Evolutionary conservation across 2,797 vertebrate species (phyloP), one percentile per base, ranked within the genome.

Genomic region (Taenioides sp.): DNA sequence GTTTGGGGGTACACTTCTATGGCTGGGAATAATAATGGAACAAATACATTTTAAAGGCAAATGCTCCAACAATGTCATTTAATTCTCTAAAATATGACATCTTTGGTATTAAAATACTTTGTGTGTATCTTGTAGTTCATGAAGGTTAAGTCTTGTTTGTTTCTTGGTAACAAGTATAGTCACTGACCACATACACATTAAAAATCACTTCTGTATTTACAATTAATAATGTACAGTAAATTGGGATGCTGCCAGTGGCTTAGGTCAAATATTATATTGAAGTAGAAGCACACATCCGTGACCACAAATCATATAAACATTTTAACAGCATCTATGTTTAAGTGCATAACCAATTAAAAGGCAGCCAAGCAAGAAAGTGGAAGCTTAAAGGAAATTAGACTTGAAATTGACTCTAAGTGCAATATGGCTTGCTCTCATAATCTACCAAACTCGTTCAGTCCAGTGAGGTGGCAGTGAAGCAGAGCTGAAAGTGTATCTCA

Each of bases 401-500:
- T 54, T 70, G 28, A 31, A 63, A 58, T 1, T 10, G 60, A 62
- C 27, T 57, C 28, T 73, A 69, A 65, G 65, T n/a, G 20, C 65
- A 58, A 20, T 31, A 25, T 68, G 74, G 76, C 55, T 76, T 59
- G 54, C 67, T 75, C 64, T 58, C 34, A 50, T 68, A 65, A 62
- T 76, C 7, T 72, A 72, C 43, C 72, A 34, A 22, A 25, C 63
- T 64, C 22, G 67, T 73, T 77, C 23, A 60, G 54, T 72, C 68
- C 57, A 77, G n/a, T 69, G 14, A 76, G 71, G 65, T 14, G 11
- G 67, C 71, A 71, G 75, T 78, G 47, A 71, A 34, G 62, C 76
- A 62, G 81, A 78, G 66, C 79, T 74, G 58, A 79, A 77, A 86
- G 65, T 65, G 77, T 76, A 67, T 71, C 66, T 77, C 60, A 65